Conservation (phyloP, 2,797 vertebrate genomes). For the Neoniphon sammara region DNA sequence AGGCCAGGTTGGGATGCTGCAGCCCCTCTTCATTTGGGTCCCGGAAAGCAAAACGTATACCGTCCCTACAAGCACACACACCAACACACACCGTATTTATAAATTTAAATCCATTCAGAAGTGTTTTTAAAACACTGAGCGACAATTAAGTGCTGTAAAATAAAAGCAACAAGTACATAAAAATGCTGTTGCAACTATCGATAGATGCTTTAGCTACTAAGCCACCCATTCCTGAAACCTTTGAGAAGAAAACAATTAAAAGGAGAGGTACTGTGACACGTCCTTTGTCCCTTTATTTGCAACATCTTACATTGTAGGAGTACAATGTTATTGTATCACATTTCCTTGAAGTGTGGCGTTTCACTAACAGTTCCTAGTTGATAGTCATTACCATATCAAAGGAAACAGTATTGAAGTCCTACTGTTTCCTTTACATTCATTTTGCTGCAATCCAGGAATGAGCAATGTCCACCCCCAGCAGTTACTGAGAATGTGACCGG, state of each 20-base stretch:
- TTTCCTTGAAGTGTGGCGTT: no score
- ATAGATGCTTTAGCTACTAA: no score
- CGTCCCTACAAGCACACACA: slow-evolving; percentile 79
- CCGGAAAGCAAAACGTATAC: slow-evolving; percentile 87
- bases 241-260: no score
- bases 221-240: no score
- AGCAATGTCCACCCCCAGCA: no score
- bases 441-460: not conserved
- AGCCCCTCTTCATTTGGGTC: slow-evolving; percentile 55
- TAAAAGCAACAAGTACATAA: not conserved
- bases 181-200: no score
- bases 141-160: not conserved
- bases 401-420: not conserved
- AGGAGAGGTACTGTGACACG: no score
- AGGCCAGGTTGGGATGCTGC: slow-evolving; percentile 82
- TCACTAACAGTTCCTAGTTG: no score
- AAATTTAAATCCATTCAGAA: not conserved
- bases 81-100: not conserved
- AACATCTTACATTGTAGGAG: no score
- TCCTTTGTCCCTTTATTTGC: no score
- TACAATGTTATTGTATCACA: no score
- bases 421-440: not conserved
- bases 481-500: not conserved
- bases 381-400: not conserved
- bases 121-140: not conserved